Conservation (phyloP, 2,113 vertebrate species). For the Grallaria varia region DNA sequence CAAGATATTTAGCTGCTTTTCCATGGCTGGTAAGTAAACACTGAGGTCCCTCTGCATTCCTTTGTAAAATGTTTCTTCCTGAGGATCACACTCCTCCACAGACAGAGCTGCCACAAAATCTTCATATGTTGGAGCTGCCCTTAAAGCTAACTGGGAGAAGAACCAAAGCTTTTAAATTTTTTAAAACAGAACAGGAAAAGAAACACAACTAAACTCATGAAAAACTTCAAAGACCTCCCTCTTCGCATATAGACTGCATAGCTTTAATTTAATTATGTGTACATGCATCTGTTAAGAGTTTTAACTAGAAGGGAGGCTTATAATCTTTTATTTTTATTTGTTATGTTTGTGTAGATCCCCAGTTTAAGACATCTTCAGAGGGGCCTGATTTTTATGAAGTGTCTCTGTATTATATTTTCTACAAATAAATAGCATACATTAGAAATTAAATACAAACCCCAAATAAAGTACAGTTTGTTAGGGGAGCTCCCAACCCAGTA, state of each 20-base stretch:
- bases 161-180: conserved; percentile 6
- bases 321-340: not conserved
- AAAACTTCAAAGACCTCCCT: not conserved
- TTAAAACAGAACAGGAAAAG: not conserved
- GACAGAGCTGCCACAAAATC: conserved; percentile 89
- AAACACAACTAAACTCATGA: not conserved
- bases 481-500: not conserved
- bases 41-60: conserved; percentile 89
- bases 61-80: conserved; percentile 80
- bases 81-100: conserved; percentile 82
- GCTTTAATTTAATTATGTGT: not conserved
- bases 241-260: not conserved
- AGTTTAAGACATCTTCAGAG: not conserved
- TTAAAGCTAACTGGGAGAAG: conserved; percentile 86
- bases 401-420: not conserved
- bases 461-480: not conserved
- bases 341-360: not conserved
- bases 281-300: not conserved
- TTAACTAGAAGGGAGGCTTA: not conserved
- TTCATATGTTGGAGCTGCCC: conserved; percentile 90
- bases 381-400: not conserved
- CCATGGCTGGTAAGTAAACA: conserved; percentile 93
- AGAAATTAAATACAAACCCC: not conserved
- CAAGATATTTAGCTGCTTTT: conserved; percentile 88
- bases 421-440: not conserved